These are phyloP conservation scores for Hystrix cristata DNA, from an alignment of 2,113 vertebrate genomes.

Conservation along the genomic window DNA sequence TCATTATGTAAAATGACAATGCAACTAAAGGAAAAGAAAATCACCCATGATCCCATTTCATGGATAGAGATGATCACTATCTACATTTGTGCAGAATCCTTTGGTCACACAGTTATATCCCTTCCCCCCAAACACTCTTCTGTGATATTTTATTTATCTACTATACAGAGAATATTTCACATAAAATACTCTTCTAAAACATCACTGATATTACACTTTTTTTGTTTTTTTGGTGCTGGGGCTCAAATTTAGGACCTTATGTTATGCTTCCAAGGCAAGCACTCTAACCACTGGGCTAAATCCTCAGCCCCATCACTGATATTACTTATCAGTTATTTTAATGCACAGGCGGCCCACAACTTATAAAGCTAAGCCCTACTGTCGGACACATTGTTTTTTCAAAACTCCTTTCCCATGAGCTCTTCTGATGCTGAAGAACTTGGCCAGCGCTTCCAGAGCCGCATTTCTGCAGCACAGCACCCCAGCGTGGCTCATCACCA, in stretches of 20 bases:
- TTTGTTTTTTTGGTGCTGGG: background rate
- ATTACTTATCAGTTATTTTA: no score
- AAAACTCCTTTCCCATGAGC: background rate
- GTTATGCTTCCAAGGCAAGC: no score
- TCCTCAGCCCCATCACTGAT: no score
- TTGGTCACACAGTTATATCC: fast-evolving
- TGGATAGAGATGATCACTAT: background rate
- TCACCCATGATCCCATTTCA: background rate
- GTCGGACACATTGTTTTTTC: background rate
- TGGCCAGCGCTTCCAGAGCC: background rate
- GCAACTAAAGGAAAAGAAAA: background rate
- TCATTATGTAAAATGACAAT: background rate
- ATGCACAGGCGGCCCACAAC: no score
- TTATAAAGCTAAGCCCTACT: background rate
- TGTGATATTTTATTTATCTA: background rate
- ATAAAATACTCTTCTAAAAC: background rate
- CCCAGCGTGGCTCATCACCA: fast-evolving
- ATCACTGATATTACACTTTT: no score
- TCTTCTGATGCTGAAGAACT: background rate
- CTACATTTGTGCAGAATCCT: background rate
- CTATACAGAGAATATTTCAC: background rate
- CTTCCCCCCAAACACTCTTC: background rate
- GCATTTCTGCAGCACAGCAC: fast-evolving
- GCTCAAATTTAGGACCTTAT: no score
- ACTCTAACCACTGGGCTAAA: background rate